Base-by-base conservation (phyloP, 2,888 invertebrate genomes). In the Acleris laterana region DNA sequence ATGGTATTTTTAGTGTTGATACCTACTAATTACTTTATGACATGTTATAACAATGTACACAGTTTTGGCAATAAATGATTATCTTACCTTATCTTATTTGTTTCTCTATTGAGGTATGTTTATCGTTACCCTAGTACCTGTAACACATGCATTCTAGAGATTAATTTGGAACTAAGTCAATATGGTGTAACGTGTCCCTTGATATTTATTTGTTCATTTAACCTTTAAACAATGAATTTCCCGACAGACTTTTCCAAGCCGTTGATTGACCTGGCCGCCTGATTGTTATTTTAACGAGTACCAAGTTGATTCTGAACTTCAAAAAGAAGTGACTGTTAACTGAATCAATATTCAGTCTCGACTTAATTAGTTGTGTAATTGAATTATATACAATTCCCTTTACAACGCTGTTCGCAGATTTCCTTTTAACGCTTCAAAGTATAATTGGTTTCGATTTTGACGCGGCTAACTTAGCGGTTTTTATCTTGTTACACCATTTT, bases 331-430 rank as follows among this genome's bases (percentile, higher is more conserved):
- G 44, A 44, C 65, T 17, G 60, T 61, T 55, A 60, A 65, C 46
- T 61, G 50, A 65, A 65, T 65, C 55, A 65, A 60, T 65, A 60
- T 65, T 65, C 65, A 56, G 60, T 65, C 55, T 61, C 32, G 50
- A 50, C 60, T 60, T 55, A 55, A 65, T 65, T 65, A 65, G 60
- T 65, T 61, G 50, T 50, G 44, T 65, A 56, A 65, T 65, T 61
- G 65, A 55, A 65, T 65, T 65, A 65, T 46, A 28, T 44, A 56
- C 60, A 65, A 65, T 56, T 56, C 44, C 50, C 44, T 32, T 64
- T 65, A 22, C 20, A 38, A 50, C 60, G 53, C 48, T 50, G 60
- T 50, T 50, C 50, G 42, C 55, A 50, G 55, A 56, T 65, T 60
- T 49, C 19, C 7, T 42, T 49, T 64, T 19, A 48, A 42, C 19